phyloP scores from a whole-genome alignment of 2,888 invertebrate genomes.

The Strigamia crassipes region DNA sequence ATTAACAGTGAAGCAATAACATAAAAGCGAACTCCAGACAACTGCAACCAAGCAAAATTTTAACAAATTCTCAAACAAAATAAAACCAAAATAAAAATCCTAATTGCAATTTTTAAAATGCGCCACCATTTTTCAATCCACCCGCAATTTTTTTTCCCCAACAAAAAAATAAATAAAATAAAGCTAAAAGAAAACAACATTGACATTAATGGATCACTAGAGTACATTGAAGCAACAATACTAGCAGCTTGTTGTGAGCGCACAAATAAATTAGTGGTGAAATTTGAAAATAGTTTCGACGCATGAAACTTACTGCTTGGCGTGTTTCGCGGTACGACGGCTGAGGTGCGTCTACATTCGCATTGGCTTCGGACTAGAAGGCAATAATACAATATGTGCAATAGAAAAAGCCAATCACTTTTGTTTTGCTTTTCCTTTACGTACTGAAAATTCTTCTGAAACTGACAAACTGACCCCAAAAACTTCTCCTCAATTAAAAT shows the following conservation, averaged over 20 bases:
- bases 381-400: conserved; percentile 4
- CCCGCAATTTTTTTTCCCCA: too few relatives aligned
- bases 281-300: conserved; percentile 14
- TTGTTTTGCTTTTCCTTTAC: neutral
- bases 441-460: conserved; percentile 19
- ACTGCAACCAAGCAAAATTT: neutral
- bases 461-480: neutral
- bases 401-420: neutral
- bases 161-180: neutral
- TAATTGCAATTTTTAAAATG: neutral
- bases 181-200: neutral
- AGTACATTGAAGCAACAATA: too few relatives aligned
- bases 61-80: neutral
- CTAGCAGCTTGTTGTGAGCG: neutral
- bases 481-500: neutral
- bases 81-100: neutral
- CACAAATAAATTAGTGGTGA: conserved; percentile 20
- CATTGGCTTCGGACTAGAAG: conserved; percentile 23
- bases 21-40: neutral
- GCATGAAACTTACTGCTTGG: conserved; percentile 33
- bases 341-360: neutral
- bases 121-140: too few relatives aligned
- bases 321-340: conserved; percentile 1
- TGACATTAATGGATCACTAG: neutral
- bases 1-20: neutral